Percentiles rank a stretch among this genome's conserved stretches.
phyloP scores from a whole-genome alignment of 2,797 vertebrate species.

The Hydrolagus colliei region DNA sequence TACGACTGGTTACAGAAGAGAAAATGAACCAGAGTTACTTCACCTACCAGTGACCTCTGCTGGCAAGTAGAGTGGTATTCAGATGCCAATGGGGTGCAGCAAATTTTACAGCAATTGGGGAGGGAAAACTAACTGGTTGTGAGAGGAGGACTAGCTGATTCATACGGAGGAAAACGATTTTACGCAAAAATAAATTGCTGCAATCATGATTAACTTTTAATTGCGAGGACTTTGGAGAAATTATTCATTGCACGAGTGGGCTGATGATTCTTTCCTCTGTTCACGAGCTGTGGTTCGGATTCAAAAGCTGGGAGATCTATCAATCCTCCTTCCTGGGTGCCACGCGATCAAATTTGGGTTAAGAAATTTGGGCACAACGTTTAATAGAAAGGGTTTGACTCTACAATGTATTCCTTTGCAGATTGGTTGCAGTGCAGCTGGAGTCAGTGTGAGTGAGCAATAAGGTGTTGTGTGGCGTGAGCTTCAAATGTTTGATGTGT shows the following conservation, averaged over 20 bases:
- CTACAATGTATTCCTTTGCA: background rate
- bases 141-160: too few relatives aligned
- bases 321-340: background rate
- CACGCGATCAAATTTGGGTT: background rate
- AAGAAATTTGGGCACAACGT: too few relatives aligned
- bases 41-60: too few relatives aligned
- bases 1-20: too few relatives aligned
- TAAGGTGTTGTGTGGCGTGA: background rate
- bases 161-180: too few relatives aligned
- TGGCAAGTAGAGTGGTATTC: too few relatives aligned
- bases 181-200: too few relatives aligned
- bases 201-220: background rate
- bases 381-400: background rate
- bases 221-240: background rate
- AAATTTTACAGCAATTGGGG: too few relatives aligned
- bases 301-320: too few relatives aligned
- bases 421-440: constrained; percentile 15
- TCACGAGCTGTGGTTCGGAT: background rate
- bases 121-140: too few relatives aligned
- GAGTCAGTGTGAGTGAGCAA: constrained; percentile 22
- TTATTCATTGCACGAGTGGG: background rate
- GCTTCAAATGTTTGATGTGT: background rate
- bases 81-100: too few relatives aligned
- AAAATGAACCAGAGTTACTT: too few relatives aligned
- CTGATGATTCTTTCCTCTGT: background rate